phyloP scores from a whole-genome alignment of 2,797 vertebrate species.

The Echiichthys vipera region DNA sequence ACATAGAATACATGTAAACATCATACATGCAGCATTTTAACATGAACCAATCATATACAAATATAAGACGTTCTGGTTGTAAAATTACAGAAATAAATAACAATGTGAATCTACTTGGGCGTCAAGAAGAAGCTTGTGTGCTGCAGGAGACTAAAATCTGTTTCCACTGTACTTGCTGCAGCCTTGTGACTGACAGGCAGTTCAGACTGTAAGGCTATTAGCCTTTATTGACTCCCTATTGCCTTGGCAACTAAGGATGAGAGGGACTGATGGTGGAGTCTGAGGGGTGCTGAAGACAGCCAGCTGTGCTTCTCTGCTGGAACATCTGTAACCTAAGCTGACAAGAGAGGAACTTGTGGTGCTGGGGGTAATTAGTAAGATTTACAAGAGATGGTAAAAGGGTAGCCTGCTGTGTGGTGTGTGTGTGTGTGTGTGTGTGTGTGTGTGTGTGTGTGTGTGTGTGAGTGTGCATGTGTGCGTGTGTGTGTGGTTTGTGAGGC shows the following conservation, averaged over 20 bases:
- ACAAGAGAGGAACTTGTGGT: slow-evolving; percentile 31
- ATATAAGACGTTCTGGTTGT: too few relatives aligned
- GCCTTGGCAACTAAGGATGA: slow-evolving; percentile 23
- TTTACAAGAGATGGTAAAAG: slow-evolving; percentile 45
- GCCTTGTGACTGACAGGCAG: slow-evolving; percentile 30
- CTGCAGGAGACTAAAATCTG: slow-evolving; percentile 1
- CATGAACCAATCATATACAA: too few relatives aligned
- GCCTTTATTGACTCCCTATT: slow-evolving; percentile 37
- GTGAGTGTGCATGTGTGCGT: slow-evolving; percentile 15
- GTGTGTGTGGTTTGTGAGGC: slow-evolving; percentile 9
- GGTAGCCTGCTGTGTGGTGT: slow-evolving; percentile 13
- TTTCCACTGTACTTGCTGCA: neutral
- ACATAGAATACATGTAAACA: slow-evolving; percentile 31
- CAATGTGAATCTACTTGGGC: neutral
- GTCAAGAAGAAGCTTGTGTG: neutral
- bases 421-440: slow-evolving; percentile 21
- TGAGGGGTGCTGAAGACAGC: slow-evolving; percentile 23
- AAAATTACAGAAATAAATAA: neutral
- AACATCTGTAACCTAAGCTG: slow-evolving; percentile 62
- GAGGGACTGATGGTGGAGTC: neutral
- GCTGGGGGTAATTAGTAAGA: slow-evolving; percentile 61
- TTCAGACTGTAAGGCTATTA: slow-evolving; percentile 19
- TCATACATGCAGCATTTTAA: neutral
- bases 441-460: slow-evolving; percentile 18
- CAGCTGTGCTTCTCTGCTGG: slow-evolving; percentile 50